Conservation (phyloP, 2,888 invertebrate species). For the Adelognathus sp. region DNA sequence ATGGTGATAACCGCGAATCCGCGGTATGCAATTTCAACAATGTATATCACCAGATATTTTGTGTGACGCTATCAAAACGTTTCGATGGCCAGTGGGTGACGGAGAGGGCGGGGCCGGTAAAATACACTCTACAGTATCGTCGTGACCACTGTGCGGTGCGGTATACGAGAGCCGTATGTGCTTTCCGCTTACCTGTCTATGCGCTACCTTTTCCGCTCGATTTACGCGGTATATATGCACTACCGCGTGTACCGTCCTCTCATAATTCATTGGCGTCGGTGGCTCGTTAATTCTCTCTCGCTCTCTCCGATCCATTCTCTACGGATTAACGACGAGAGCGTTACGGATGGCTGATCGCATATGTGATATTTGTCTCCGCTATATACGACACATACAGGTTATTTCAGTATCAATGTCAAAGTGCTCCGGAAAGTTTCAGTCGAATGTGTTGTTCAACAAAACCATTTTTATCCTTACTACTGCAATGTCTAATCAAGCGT, state of each 20-base stretch:
- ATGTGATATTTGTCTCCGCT: not conserved
- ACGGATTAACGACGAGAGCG: conserved; percentile 24
- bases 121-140: not conserved
- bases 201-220: not conserved
- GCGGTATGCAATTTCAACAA: not conserved
- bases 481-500: too few relatives aligned
- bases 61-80: not conserved
- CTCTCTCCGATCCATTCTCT: conserved; percentile 5
- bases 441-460: too few relatives aligned
- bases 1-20: not conserved
- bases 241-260: not conserved
- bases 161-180: not conserved
- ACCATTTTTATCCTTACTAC: too few relatives aligned
- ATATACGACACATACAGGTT: too few relatives aligned
- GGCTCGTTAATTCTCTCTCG: conserved; percentile 27
- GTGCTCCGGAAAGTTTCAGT: too few relatives aligned
- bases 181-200: not conserved
- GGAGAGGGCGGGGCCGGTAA: not conserved
- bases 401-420: too few relatives aligned
- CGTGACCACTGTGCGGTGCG: not conserved
- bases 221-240: not conserved
- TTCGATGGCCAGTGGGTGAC: not conserved
- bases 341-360: conserved; percentile 29
- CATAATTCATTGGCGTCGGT: conserved; percentile 20
- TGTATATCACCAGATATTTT: not conserved